phyloP scores from a whole-genome alignment of 2,888 invertebrate genomes.

The Spatulosminthurus flaviceps region DNA sequence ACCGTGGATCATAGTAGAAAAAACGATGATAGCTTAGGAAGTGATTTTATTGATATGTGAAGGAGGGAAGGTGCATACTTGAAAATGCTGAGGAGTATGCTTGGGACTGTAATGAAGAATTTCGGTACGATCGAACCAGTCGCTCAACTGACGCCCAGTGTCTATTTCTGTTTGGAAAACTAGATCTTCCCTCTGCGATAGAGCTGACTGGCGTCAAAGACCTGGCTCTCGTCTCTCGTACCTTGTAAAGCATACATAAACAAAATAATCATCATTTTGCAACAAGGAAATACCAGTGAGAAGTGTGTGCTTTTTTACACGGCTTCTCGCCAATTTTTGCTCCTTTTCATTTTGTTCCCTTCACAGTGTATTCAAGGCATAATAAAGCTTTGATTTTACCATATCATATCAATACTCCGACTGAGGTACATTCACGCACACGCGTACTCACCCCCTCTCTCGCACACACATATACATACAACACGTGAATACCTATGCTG shows the following conservation, averaged over 20 bases:
- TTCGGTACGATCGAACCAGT: conserved; percentile 46
- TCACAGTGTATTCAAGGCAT: not conserved
- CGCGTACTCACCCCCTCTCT: too few relatives aligned
- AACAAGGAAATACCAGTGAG: conserved; percentile 40
- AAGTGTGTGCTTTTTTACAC: not conserved
- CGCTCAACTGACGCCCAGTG: conserved; percentile 48
- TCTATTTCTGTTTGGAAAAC: conserved; percentile 49
- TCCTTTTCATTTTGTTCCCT: not conserved
- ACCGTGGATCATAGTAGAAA: not conserved
- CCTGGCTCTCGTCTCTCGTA: conserved; percentile 45
- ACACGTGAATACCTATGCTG: too few relatives aligned
- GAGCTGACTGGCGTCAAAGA: conserved; percentile 51
- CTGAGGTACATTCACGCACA: too few relatives aligned
- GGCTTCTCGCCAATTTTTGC: conserved; percentile 33
- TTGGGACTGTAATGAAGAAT: conserved; percentile 46
- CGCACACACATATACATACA: not conserved
- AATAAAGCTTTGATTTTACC: not conserved
- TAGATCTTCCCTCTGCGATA: conserved; percentile 42
- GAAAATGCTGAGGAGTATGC: conserved; percentile 46
- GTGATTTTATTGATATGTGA: not conserved
- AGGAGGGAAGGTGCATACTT: conserved; percentile 22
- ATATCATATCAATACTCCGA: not conserved
- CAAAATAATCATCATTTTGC: not conserved
- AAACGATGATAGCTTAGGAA: not conserved
- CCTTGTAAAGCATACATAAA: conserved; percentile 31